Evolutionary conservation across 1,140 invertebrate species (phyloP), one percentile per base, ranked within the genome.

Genomic region (Macrobrachium nipponense): DNA sequence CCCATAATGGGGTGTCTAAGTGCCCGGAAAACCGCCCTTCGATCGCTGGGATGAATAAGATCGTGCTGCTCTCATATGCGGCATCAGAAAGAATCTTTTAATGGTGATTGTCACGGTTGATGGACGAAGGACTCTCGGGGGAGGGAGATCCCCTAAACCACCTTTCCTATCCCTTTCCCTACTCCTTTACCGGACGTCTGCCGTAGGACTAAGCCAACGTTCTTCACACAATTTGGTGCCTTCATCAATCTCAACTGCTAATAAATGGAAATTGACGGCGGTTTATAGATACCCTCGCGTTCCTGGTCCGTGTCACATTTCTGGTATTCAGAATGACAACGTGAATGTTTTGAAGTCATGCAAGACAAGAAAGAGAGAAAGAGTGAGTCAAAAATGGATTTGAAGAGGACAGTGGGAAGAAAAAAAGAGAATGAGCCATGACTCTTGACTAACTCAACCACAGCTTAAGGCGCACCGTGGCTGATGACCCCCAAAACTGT

Each of bases 301-400:
- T 79, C 83, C 77, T 44, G 61, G 66, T 86, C 83, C 77, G 73
- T 75, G 83, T 80, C 83, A 80, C 83, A 80, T 86, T 86, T 77
- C 83, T 66, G 51, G 72, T 86, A 86, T 86, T 86, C 83, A 86
- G 79, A 86, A 86, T 80, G 83, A 77, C 68, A 86, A 58, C 76
- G 20, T 44, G 59, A 86, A 86, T 86, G 83, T 86, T 64, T 66
- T 11, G 66, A 59, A 86, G 83, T 86, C 83, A 86, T 80, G 83
- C 83, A 73, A 86, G 58, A 10, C 8, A 27, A 75, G 72, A 75
- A 10, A 75, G 36, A 75, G 36, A 75, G 27, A 75, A 27, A 75
- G 36, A 75, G 5, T 36, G 72, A 75, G 72, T 7, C 27, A 4
- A 36, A 36, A 36, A 36, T 36, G 27, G 27, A 36, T 36, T 36